Evolutionary conservation across 2,888 invertebrate genomes (phyloP).

Genomic region (Eutolmus rufibarbis): DNA sequence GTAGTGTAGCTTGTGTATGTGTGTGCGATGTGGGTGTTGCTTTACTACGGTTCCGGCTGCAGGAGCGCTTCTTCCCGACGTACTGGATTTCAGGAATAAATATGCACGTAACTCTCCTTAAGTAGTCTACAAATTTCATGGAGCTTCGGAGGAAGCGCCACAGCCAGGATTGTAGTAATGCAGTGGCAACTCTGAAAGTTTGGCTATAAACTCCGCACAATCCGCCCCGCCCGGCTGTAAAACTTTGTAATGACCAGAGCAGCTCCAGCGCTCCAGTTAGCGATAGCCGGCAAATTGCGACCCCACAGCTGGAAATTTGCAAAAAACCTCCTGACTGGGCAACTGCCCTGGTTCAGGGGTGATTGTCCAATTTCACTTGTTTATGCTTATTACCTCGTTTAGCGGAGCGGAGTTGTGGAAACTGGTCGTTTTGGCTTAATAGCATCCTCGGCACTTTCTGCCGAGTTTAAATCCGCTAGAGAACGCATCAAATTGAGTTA

Average conservation of each 20-base stretch:
- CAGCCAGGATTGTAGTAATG: background rate
- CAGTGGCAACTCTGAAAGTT: constrained; percentile 34
- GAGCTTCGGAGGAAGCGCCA: background rate
- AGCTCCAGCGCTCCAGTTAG: background rate
- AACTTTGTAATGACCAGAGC: constrained; percentile 3
- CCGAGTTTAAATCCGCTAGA: background rate
- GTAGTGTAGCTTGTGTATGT: background rate
- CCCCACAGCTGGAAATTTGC: background rate
- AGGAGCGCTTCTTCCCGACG: background rate
- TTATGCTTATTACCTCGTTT: background rate
- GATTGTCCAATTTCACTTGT: background rate
- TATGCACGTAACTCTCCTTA: background rate
- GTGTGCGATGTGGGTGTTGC: background rate
- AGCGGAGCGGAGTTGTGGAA: background rate
- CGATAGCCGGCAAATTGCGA: background rate
- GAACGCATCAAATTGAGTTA: background rate
- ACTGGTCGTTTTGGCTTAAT: background rate
- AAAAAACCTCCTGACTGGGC: background rate
- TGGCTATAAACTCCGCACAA: background rate
- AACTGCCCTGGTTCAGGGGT: background rate
- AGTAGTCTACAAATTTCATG: constrained; percentile 20
- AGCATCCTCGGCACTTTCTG: background rate
- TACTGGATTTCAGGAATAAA: background rate
- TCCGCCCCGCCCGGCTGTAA: background rate
- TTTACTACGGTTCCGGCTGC: background rate